Conservation (phyloP, 1,140 invertebrate species). For the Nasonia vitripennis region DNA sequence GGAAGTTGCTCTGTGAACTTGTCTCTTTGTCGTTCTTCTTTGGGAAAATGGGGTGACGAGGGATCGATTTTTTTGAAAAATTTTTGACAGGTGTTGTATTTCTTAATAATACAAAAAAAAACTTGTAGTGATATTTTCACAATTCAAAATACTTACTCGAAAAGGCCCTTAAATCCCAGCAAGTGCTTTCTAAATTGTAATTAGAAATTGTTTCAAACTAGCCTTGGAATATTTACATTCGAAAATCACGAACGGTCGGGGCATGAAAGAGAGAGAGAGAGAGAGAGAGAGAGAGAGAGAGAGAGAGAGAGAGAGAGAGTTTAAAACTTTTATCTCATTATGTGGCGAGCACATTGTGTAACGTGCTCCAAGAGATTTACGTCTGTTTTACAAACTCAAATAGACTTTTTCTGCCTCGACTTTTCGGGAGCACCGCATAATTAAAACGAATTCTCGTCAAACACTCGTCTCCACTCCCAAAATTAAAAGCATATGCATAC, state of each 20-base stretch:
- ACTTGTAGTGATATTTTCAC: too few species aligned
- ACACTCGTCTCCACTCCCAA: not conserved
- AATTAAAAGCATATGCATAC: not conserved
- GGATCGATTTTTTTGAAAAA: too few species aligned
- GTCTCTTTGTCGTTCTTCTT: not conserved
- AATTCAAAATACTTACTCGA: too few species aligned
- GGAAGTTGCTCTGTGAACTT: not conserved
- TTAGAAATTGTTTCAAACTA: conserved; percentile 52
- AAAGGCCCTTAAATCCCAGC: too few species aligned
- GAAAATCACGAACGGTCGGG: conserved; percentile 45
- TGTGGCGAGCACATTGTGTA: not conserved
- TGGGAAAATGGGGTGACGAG: too few species aligned
- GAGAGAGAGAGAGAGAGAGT: not conserved
- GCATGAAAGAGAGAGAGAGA: not conserved
- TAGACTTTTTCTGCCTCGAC: not conserved
- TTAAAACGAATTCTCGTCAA: not conserved
- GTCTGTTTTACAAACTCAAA: not conserved
- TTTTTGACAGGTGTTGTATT: not conserved
- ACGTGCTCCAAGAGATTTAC: not conserved
- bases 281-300: not conserved
- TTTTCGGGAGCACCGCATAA: not conserved
- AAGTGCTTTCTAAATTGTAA: conserved; percentile 42
- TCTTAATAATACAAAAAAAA: too few species aligned
- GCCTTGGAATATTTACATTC: conserved; percentile 40
- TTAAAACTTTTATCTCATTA: conserved; percentile 49